phyloP scores from a whole-genome alignment of 1,140 invertebrate species.

The Calliphora vicina region DNA sequence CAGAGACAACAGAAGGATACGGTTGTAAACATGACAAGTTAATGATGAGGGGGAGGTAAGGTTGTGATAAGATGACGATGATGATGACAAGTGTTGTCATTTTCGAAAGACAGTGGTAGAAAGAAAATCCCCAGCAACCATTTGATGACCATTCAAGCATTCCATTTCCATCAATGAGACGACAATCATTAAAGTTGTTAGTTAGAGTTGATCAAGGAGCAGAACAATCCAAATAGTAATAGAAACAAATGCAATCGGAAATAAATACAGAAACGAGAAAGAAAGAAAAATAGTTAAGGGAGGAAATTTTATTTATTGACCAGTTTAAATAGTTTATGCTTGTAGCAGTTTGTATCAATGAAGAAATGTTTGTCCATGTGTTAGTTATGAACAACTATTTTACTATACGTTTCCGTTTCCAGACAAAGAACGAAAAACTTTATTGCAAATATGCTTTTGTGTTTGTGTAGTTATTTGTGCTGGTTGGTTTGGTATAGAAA shows the following conservation, averaged over 20 bases:
- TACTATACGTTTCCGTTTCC: neutral
- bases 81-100: neutral
- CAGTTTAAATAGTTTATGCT: neutral
- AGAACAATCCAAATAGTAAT: neutral
- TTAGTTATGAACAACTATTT: neutral
- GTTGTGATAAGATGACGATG: neutral
- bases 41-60: neutral
- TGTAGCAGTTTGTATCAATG: neutral
- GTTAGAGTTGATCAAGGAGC: neutral
- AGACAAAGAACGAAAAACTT: neutral
- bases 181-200: neutral
- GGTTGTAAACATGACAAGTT: neutral
- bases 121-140: neutral
- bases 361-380: neutral
- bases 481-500: neutral
- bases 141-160: neutral
- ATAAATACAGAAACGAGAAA: slow-evolving; percentile 5
- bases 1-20: neutral
- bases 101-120: neutral
- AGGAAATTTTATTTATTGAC: slow-evolving; percentile 19
- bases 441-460: neutral
- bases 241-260: slow-evolving; percentile 27
- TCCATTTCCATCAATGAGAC: neutral
- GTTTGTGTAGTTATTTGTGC: no score
- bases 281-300: neutral